Conservation (phyloP, 1,140 invertebrate species). For the Orchestia grillus region DNA sequence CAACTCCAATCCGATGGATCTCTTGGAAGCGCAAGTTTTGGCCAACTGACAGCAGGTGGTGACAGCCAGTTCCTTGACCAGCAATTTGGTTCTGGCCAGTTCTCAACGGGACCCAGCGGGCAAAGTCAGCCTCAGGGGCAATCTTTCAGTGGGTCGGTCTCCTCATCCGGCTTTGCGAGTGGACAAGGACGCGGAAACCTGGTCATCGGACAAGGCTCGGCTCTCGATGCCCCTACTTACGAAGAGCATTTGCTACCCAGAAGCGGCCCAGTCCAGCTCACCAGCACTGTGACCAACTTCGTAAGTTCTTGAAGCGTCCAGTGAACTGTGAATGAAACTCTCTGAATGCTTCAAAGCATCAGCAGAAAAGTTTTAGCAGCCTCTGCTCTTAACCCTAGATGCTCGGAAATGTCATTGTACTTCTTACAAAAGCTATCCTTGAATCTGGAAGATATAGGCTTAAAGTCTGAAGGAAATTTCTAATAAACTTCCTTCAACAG, state of each 20-base stretch:
- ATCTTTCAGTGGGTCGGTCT: background rate
- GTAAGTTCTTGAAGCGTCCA: background rate
- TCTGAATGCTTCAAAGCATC: background rate
- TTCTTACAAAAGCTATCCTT: too few relatives aligned
- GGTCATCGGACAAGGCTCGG: background rate
- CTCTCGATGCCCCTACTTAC: background rate
- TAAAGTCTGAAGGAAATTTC: too few relatives aligned
- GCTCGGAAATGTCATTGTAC: too few relatives aligned
- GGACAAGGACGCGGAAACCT: background rate
- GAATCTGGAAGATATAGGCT: too few relatives aligned
- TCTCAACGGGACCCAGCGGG: background rate
- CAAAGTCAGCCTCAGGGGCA: background rate
- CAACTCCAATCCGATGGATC: background rate
- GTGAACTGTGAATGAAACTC: background rate
- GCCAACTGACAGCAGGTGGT: background rate
- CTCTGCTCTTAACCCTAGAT: too few relatives aligned
- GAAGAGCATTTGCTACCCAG: background rate
- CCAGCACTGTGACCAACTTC: slow-evolving; percentile 27
- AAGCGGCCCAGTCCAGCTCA: background rate
- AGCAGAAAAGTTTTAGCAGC: too few relatives aligned
- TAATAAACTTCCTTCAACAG: background rate
- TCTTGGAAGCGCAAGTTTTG: background rate
- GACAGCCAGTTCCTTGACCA: background rate
- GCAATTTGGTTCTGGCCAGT: background rate
- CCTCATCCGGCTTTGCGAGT: background rate